These are phyloP conservation scores for Eucidaris tribuloides DNA, from an alignment of 35 echinoderm and acorn worm genomes.

Conservation along the genomic window DNA sequence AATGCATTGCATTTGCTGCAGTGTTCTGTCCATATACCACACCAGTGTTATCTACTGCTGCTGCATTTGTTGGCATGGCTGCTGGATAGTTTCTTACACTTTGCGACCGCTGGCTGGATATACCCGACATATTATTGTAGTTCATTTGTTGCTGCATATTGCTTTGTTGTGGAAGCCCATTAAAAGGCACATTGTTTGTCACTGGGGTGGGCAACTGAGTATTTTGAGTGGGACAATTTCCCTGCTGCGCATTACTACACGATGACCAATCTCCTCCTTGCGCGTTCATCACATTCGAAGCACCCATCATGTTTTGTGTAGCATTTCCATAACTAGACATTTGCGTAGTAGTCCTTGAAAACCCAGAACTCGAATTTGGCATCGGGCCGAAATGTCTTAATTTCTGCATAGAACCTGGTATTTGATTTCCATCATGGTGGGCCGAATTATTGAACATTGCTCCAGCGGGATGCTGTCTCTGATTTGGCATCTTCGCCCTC, in stretches of 20 bases:
- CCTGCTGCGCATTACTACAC: background rate
- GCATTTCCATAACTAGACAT: background rate
- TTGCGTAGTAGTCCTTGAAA: conserved; percentile 9
- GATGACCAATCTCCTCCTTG: background rate
- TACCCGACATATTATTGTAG: background rate
- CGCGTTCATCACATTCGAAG: conserved; percentile 14
- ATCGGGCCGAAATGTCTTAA: conserved; percentile 66
- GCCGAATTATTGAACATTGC: background rate
- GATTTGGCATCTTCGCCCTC: conserved; percentile 7
- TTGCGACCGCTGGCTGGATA: background rate
- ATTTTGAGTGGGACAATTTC: background rate
- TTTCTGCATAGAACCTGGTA: conserved; percentile 29
- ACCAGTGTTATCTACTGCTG: background rate
- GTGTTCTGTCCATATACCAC: background rate
- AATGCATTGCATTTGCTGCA: background rate
- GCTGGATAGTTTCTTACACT: background rate
- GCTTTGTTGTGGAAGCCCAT: conserved; percentile 7
- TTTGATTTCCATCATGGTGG: background rate
- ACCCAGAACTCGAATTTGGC: conserved; percentile 30
- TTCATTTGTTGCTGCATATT: conserved; percentile 25
- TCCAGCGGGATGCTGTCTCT: background rate
- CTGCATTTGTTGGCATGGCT: background rate
- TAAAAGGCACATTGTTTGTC: conserved; percentile 11
- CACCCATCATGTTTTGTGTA: background rate
- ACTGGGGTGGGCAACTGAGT: background rate